phyloP scores from a whole-genome alignment of 2,113 vertebrate species.

The Leptobrachium leishanense region DNA sequence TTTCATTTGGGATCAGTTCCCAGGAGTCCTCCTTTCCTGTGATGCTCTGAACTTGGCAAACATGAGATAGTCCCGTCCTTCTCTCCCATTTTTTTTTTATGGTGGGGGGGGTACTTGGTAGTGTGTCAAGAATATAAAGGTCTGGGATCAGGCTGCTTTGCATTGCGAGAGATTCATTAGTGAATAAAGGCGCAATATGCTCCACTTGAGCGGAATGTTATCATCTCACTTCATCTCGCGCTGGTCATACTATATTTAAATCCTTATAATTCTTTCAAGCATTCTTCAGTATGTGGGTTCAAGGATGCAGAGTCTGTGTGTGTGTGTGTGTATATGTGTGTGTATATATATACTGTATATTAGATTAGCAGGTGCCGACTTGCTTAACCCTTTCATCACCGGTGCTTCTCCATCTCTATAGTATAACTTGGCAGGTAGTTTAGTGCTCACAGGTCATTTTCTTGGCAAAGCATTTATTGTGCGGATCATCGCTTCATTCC shows the following conservation, averaged over 20 bases:
- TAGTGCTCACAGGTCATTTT: no score
- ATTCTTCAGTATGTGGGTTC: not conserved
- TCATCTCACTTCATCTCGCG: not conserved
- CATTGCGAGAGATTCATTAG: slow-evolving; percentile 46
- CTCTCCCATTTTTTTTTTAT: slow-evolving; percentile 24
- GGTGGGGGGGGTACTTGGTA: slow-evolving; percentile 34
- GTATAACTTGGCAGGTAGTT: no score
- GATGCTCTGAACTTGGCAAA: slow-evolving; percentile 76
- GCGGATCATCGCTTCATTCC: no score
- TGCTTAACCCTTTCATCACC: no score
- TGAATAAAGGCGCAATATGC: slow-evolving; percentile 25
- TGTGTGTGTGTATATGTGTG: not conserved
- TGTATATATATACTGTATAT: not conserved
- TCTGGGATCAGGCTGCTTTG: slow-evolving; percentile 36
- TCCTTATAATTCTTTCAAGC: not conserved
- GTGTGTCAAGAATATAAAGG: slow-evolving; percentile 54
- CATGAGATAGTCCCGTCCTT: slow-evolving; percentile 49
- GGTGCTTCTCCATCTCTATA: no score
- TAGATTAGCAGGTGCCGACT: no score
- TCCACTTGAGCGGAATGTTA: not conserved
- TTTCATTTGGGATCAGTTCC: slow-evolving; percentile 82
- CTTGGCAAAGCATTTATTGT: no score
- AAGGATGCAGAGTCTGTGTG: not conserved
- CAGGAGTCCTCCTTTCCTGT: slow-evolving; percentile 72
- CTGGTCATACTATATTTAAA: not conserved